Evolutionary conservation across 2,113 vertebrate species (phyloP).

Genomic region (Rhinolophus ferrumequinum): DNA sequence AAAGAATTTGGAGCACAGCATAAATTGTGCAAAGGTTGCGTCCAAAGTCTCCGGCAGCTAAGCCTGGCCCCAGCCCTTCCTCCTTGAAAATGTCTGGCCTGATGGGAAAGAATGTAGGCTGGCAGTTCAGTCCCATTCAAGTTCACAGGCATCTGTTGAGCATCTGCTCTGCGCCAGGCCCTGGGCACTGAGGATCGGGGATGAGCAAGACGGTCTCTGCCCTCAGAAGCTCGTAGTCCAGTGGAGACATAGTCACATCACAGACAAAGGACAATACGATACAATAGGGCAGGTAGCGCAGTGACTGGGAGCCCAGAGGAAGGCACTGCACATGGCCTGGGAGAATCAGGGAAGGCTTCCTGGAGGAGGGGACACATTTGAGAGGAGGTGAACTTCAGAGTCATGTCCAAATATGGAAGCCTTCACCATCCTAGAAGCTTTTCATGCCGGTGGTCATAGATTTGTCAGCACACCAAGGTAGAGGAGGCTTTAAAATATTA

Average conservation of each 20-base stretch:
- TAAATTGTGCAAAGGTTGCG: constrained; percentile 47
- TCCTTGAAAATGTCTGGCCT: constrained; percentile 53
- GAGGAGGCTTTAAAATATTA: background rate
- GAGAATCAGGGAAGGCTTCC: constrained; percentile 3
- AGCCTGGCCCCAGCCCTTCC: constrained; percentile 49
- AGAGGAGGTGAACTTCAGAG: background rate
- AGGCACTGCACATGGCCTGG: background rate
- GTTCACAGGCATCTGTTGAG: background rate
- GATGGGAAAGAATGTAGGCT: constrained; percentile 50
- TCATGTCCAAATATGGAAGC: background rate
- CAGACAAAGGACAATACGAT: background rate
- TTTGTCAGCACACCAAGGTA: background rate
- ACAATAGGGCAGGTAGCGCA: background rate
- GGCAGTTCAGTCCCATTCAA: background rate
- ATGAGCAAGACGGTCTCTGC: background rate
- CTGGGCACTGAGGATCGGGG: background rate
- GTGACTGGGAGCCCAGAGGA: background rate
- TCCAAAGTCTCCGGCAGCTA: constrained; percentile 53
- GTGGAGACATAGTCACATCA: background rate
- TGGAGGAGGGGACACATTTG: background rate
- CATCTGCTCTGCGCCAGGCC: background rate
- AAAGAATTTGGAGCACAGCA: constrained; percentile 56
- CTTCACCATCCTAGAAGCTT: background rate
- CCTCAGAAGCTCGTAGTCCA: background rate
- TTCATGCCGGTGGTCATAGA: background rate